A percentile compares a stretch with the other conserved stretches of the same genome.
Evolutionary conservation across 2,888 invertebrate genomes (phyloP).

Genomic region (Hemicrepidius hirtus): DNA sequence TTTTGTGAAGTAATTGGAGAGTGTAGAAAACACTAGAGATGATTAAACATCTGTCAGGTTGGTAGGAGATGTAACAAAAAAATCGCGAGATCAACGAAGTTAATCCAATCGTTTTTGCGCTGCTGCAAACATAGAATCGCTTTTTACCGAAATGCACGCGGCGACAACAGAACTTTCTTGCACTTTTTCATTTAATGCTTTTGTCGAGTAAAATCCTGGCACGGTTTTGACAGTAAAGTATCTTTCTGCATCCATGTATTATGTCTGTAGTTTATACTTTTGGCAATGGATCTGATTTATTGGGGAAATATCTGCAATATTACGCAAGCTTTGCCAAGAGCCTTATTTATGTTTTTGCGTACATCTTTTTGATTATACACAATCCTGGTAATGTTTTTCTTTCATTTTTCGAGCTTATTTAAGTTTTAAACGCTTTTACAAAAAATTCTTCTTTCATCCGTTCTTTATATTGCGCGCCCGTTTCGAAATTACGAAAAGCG

Average conservation of each 20-base stretch:
- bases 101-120: slow-evolving; percentile 51
- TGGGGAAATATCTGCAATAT: slow-evolving; percentile 30
- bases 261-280: slow-evolving; percentile 29
- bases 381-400: not conserved
- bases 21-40: not conserved
- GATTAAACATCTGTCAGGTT: slow-evolving; percentile 18
- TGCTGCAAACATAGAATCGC: slow-evolving; percentile 52
- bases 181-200: slow-evolving; percentile 52
- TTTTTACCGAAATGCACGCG: slow-evolving; percentile 51
- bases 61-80: slow-evolving; percentile 28
- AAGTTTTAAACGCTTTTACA: too few species aligned
- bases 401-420: too few species aligned
- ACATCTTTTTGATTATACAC: slow-evolving; percentile 7
- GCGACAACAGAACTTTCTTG: slow-evolving; percentile 51
- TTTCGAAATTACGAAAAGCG: too few species aligned
- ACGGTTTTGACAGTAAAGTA: slow-evolving; percentile 47
- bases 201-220: slow-evolving; percentile 53
- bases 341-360: slow-evolving; percentile 34
- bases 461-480: too few species aligned
- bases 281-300: slow-evolving; percentile 42
- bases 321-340: slow-evolving; percentile 29
- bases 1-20: not conserved
- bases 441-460: too few species aligned
- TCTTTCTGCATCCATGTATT: slow-evolving; percentile 41
- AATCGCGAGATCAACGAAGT: slow-evolving; percentile 43